A percentile compares a stretch with the other conserved stretches of the same genome.
Conservation (phyloP, 2,888 invertebrate genomes). For the Poecilus cupreus region DNA sequence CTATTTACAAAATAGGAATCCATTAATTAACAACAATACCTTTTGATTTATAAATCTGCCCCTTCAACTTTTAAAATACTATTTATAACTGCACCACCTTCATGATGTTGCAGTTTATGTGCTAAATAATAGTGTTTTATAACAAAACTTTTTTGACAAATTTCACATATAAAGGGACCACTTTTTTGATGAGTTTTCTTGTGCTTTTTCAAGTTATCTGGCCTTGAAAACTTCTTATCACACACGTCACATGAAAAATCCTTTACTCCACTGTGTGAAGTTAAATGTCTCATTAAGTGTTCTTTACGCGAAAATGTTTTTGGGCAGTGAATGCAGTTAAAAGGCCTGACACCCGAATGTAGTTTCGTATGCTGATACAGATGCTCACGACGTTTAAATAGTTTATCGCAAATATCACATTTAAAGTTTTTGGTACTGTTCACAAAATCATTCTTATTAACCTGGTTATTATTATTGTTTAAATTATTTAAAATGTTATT, state of each 20-base stretch:
- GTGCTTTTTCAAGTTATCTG: slow-evolving; percentile 78
- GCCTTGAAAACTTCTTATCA: slow-evolving; percentile 75
- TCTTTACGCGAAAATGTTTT: slow-evolving; percentile 83
- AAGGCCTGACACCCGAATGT: slow-evolving; percentile 81
- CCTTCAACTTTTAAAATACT: neutral
- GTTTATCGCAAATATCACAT: slow-evolving; percentile 79
- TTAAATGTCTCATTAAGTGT: slow-evolving; percentile 80
- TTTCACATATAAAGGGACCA: slow-evolving; percentile 78
- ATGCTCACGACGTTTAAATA: slow-evolving; percentile 82
- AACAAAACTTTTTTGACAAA: slow-evolving; percentile 80
- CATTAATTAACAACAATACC: neutral
- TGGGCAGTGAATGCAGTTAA: slow-evolving; percentile 79
- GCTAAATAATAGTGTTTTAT: slow-evolving; percentile 81
- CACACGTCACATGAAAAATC: slow-evolving; percentile 80
- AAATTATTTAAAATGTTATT: slow-evolving; percentile 56
- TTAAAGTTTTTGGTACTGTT: slow-evolving; percentile 66
- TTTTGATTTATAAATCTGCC: neutral
- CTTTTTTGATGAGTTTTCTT: slow-evolving; percentile 77
- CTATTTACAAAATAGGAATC: too few species aligned
- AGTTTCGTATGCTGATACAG: slow-evolving; percentile 81
- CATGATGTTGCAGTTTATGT: slow-evolving; percentile 75
- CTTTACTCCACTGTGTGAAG: slow-evolving; percentile 81
- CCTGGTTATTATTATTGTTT: slow-evolving; percentile 55
- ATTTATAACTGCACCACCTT: neutral
- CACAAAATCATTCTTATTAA: slow-evolving; percentile 60